Evolutionary conservation across 2,113 vertebrate species (phyloP).

Genomic region (Crotalus viridis): DNA sequence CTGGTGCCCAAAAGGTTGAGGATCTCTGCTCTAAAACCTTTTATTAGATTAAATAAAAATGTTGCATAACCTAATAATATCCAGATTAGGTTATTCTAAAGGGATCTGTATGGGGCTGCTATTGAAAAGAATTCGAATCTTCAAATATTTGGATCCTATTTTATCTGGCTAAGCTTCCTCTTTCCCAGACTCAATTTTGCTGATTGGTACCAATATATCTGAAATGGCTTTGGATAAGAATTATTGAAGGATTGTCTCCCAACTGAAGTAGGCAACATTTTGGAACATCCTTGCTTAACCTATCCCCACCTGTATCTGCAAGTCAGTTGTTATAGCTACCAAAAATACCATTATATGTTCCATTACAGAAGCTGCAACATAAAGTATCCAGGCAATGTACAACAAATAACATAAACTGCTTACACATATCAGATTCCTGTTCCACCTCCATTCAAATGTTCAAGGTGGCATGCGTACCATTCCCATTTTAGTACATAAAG

Average conservation of each 20-base stretch:
- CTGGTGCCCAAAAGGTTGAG: too few relatives aligned
- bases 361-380: not conserved
- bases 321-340: not conserved
- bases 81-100: not conserved
- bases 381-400: not conserved
- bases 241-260: not conserved
- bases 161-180: not conserved
- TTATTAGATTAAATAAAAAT: not conserved
- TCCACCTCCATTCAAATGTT: not conserved
- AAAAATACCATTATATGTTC: not conserved
- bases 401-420: not conserved
- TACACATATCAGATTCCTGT: not conserved
- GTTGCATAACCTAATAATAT: not conserved
- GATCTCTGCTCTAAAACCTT: not conserved
- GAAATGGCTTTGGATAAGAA: not conserved
- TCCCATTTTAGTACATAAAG: not conserved
- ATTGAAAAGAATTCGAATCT: not conserved
- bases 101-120: not conserved
- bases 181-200: not conserved
- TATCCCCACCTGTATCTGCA: not conserved
- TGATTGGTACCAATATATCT: not conserved
- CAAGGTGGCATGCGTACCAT: not conserved
- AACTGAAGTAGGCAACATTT: not conserved
- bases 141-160: not conserved
- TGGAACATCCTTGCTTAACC: not conserved